phyloP scores from a whole-genome alignment of 2,797 vertebrate species.

The Muscicapa striata region DNA sequence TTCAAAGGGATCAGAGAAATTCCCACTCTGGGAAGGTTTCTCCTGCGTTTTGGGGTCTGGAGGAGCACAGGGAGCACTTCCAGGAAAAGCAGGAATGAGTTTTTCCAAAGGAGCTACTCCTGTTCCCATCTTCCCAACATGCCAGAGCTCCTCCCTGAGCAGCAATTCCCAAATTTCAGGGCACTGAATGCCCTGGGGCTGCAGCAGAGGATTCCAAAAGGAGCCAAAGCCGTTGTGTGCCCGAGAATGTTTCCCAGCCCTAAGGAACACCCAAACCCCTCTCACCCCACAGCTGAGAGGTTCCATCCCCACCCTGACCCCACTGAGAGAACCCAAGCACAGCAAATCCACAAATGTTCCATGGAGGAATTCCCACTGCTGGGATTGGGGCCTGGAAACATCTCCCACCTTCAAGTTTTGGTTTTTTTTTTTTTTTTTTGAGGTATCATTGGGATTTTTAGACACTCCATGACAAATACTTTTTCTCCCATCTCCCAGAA shows the following conservation, averaged over 20 bases:
- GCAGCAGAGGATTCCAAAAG: no score
- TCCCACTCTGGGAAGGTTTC: neutral
- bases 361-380: fast-evolving
- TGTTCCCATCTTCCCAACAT: no score
- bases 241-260: no score
- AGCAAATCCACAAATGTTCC: neutral
- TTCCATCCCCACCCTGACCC: no score
- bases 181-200: no score
- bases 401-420: fast-evolving
- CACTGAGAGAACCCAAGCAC: no score
- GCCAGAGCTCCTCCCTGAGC: no score
- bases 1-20: fast-evolving
- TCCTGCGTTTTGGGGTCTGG: fast-evolving
- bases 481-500: neutral
- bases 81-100: fast-evolving
- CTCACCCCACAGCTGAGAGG: no score
- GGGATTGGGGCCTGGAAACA: neutral
- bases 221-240: no score
- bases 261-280: no score
- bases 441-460: neutral
- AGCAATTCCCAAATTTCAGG: no score
- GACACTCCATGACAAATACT: fast-evolving
- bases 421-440: neutral
- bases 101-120: fast-evolving
- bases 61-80: fast-evolving